These are phyloP conservation scores for Notolepis coatsorum DNA, from an alignment of 2,797 vertebrate species.

Conservation along the genomic window DNA sequence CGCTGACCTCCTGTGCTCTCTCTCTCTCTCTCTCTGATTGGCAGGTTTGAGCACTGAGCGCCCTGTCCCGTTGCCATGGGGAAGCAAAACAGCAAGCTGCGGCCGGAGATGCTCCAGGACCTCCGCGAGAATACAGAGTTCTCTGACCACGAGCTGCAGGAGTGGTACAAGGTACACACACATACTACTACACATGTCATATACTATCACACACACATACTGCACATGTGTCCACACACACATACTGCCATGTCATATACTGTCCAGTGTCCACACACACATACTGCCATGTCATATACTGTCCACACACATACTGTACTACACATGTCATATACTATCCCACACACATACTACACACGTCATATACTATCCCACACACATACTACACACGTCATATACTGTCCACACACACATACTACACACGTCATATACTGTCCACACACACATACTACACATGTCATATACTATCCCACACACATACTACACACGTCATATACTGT, in stretches of 20 bases:
- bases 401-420: too few relatives aligned
- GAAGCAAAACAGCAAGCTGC: conserved; percentile 89
- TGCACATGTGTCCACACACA: not conserved
- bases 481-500: too few relatives aligned
- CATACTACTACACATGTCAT: not conserved
- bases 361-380: too few relatives aligned
- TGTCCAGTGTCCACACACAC: not conserved
- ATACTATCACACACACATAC: not conserved
- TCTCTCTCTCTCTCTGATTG: conserved; percentile 40
- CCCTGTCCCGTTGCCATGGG: conserved; percentile 79
- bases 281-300: conserved; percentile 79
- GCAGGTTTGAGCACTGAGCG: conserved; percentile 75
- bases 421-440: too few relatives aligned
- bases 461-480: too few relatives aligned
- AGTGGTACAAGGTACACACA: conserved; percentile 85
- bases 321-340: not conserved
- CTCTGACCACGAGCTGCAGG: conserved; percentile 87
- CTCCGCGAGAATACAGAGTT: conserved; percentile 88
- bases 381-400: too few relatives aligned
- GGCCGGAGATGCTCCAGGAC: conserved; percentile 88
- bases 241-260: not conserved
- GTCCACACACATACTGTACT: conserved; percentile 53
- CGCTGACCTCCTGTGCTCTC: conserved; percentile 38
- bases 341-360: not conserved
- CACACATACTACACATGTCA: too few relatives aligned